Conservation (phyloP, 2,888 invertebrate genomes). For the Drosophila atripex region DNA sequence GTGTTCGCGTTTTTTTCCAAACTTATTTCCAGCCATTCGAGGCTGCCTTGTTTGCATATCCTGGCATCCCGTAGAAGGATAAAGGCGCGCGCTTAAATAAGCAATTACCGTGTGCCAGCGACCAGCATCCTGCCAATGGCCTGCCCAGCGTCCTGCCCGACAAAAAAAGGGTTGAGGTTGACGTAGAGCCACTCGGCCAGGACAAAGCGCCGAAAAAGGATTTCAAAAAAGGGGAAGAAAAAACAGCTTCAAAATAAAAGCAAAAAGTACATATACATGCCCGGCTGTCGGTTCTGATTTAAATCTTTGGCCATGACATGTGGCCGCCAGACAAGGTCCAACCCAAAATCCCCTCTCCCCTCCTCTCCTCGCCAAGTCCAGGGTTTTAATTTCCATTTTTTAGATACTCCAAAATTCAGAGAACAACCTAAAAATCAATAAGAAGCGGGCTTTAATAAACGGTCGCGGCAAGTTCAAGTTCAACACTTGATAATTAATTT, state of each 20-base stretch:
- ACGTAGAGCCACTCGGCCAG: conserved; percentile 32
- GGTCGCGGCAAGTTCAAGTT: conserved; percentile 69
- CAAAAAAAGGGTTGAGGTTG: conserved; percentile 40
- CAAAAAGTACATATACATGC: conserved; percentile 30
- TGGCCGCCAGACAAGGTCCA: conserved; percentile 63
- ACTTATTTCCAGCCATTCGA: conserved; percentile 22
- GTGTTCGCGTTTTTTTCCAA: conserved; percentile 37
- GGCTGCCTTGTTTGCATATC: conserved; percentile 44
- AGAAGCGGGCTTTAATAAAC: conserved; percentile 46
- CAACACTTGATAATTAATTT: conserved; percentile 79
- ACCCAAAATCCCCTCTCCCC: conserved; percentile 6
- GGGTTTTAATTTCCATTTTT: not conserved
- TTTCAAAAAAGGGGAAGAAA: conserved; percentile 37
- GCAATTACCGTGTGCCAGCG: conserved; percentile 72
- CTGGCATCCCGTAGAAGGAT: conserved; percentile 74
- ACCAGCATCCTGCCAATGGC: conserved; percentile 73
- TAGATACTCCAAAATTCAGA: not conserved
- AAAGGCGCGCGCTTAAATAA: conserved; percentile 76
- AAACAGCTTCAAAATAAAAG: conserved; percentile 20
- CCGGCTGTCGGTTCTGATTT: conserved; percentile 74
- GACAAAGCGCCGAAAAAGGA: conserved; percentile 59
- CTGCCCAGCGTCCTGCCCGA: conserved; percentile 65
- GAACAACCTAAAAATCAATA: conserved; percentile 58
- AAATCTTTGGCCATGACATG: conserved; percentile 75
- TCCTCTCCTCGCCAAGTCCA: not conserved